Base-by-base conservation (phyloP, 2,888 invertebrate species). In the Trachelus stipa region DNA sequence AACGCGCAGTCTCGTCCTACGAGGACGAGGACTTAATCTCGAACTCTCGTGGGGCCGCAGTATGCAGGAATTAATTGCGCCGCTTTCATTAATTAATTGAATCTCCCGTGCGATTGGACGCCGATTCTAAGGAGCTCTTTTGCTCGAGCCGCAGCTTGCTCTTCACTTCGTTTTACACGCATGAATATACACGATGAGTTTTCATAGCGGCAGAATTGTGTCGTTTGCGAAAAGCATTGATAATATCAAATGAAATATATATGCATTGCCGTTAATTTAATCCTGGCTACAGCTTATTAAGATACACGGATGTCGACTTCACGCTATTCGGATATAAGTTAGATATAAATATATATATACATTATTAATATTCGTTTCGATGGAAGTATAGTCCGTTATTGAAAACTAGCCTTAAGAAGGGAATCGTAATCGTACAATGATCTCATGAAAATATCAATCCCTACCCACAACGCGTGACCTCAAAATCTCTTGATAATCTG, bases 11-110 rank as follows among this genome's bases (percentile, higher is more conserved):
- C 77, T 81, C 79, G 76, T 79, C 77, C 78, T 77, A 78, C 30
- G 71, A 40, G 40, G 37, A 30, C 69, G 78, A 86, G 82, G 81
- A 85, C 86, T 87, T 83, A 87, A 88, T 88, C 84, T 82, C 75
- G 81, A 81, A 81, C 81, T 82, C 77, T 75, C 81, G 79, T 82
- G 81, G 78, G 83, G 77, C 79, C 76, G 35, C 34, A 37, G 71
- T 71, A 69, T 75, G 78, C 76, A 73, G 74, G 82, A 83, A 88
- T 88, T 89, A 90, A 89, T 90, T 85, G 87, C 86, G 82, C 85
- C 83, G 82, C 88, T 88, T 89, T 85, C 84, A 85, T 87, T 89
- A 89, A 89, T 89, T 90, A 90, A 90, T 89, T 88, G 87, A 86
- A 85, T 88, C 83, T 84, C 85, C 84, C 84, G 84, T 79, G 81